phyloP scores from a whole-genome alignment of 2,888 invertebrate genomes.

The Epinotia ramella region DNA sequence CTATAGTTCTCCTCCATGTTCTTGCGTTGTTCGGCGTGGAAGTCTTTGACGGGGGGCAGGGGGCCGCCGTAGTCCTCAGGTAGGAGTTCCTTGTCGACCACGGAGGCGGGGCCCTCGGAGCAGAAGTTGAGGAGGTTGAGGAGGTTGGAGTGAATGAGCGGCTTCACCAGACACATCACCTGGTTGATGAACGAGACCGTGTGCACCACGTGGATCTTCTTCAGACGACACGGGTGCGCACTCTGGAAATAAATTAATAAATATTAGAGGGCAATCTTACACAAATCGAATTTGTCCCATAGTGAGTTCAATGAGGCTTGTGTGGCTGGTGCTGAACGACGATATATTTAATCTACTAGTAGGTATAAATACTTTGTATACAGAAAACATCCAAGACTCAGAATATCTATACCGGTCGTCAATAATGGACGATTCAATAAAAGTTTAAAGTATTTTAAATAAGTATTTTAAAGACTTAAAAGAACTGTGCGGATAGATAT shows the following conservation, averaged over 20 bases:
- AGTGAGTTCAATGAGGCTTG: too few relatives aligned
- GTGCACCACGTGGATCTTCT: conserved; percentile 88
- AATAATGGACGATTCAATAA: too few relatives aligned
- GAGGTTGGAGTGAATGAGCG: conserved; percentile 87
- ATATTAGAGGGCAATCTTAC: too few relatives aligned
- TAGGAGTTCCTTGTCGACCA: conserved; percentile 75
- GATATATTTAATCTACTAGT: too few relatives aligned
- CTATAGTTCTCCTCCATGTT: conserved; percentile 85
- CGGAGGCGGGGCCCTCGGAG: conserved; percentile 79
- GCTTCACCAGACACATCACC: conserved; percentile 87
- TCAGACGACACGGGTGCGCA: conserved; percentile 88
- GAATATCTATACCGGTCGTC: too few relatives aligned
- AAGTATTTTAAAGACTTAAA: too few relatives aligned
- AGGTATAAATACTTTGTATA: too few relatives aligned
- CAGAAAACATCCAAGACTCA: too few relatives aligned
- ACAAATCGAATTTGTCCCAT: too few relatives aligned
- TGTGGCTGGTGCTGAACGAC: too few relatives aligned
- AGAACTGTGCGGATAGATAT: too few relatives aligned
- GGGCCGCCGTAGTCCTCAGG: conserved; percentile 87
- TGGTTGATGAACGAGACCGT: conserved; percentile 89
- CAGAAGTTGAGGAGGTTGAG: conserved; percentile 86
- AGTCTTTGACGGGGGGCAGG: conserved; percentile 77
- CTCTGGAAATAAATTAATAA: conserved; percentile 74
- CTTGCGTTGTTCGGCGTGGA: conserved; percentile 84
- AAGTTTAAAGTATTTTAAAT: too few relatives aligned